Base-by-base conservation (phyloP, 2,888 invertebrate genomes). In the Eurytoma californica region DNA sequence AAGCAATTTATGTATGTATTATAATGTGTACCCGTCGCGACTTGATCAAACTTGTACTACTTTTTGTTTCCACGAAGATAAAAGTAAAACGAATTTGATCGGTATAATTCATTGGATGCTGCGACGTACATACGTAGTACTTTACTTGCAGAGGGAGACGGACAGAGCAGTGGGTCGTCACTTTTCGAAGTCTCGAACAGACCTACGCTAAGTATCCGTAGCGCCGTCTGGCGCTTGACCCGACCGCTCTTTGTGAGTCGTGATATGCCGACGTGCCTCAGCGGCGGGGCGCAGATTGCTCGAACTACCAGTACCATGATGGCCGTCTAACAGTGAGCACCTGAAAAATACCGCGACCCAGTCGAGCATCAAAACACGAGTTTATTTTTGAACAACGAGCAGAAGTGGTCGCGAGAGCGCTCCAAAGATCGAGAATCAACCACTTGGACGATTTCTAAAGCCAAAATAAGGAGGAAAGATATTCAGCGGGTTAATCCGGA, bases 281-380 rank as follows among this genome's bases (percentile, higher is more conserved):
- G 51, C 28, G 51, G 7, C 24, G 51, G n/a, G 51, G 7, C 24
- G 24, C 7, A 53, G n/a, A 24, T 24, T 28, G 9, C 16, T 12
- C 7, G 5, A 28, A 14, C 28, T 12, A 13, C 61, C 61, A 72
- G 72, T 72, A 72, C 16, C 53, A 61, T 2, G 12, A 51, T 30
- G 61, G 61, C 30, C 51, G 72, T 72, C 72, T 18, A n/a, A 51
- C 61, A 28, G 61, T 51, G 53, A 72, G 30, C 61, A 72, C 12
- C 2, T 20, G 13, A 61, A 61, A 65, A 20, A 49, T 13, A 65
- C 13, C 12, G 18, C 18, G 3, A 5, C 58, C 2, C 2, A 16
- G 2, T 18, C 65, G 20, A 24, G 24, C 51, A n/a, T 14, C 14
- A 20, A 53, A 49, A 49, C 14, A 53, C 24, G 3, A 30, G 24